Percentiles rank a stretch among this genome's conserved stretches.
Conservation (phyloP, 53 echinoderm and acorn worm genomes). For the Patiria pectinifera region DNA sequence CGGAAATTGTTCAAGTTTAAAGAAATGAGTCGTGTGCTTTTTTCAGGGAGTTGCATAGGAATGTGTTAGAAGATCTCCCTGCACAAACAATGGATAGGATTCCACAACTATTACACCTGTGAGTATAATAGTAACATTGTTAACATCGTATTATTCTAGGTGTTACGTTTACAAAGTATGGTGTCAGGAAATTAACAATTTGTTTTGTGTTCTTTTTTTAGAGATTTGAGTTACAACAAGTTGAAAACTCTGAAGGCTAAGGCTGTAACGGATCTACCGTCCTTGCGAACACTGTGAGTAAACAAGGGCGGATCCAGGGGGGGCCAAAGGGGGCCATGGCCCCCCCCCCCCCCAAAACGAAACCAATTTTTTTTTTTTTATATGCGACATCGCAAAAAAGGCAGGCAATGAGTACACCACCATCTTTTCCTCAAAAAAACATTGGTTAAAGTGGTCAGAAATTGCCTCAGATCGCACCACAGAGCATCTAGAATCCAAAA, state of each 20-base stretch:
- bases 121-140: slow-evolving; percentile 47
- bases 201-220: slow-evolving; percentile 17
- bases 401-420: too few relatives aligned
- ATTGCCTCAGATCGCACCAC: too few relatives aligned
- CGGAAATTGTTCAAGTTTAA: background rate
- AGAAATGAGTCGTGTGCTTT: background rate
- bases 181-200: background rate
- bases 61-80: slow-evolving; percentile 65
- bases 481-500: too few relatives aligned
- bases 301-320: too few relatives aligned
- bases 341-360: too few relatives aligned
- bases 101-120: slow-evolving; percentile 85
- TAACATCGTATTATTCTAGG: too few relatives aligned
- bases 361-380: too few relatives aligned
- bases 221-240: slow-evolving; percentile 87
- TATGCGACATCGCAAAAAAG: too few relatives aligned
- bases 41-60: slow-evolving; percentile 86
- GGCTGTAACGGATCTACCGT: slow-evolving; percentile 77
- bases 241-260: slow-evolving; percentile 65
- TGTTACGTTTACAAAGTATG: too few relatives aligned
- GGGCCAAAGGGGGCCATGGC: too few relatives aligned
- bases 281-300: slow-evolving; percentile 86
- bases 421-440: too few relatives aligned
- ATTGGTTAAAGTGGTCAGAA: too few relatives aligned
- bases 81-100: slow-evolving; percentile 71